Conservation (phyloP, 2,797 vertebrate genomes). For the Muscicapa comitata region DNA sequence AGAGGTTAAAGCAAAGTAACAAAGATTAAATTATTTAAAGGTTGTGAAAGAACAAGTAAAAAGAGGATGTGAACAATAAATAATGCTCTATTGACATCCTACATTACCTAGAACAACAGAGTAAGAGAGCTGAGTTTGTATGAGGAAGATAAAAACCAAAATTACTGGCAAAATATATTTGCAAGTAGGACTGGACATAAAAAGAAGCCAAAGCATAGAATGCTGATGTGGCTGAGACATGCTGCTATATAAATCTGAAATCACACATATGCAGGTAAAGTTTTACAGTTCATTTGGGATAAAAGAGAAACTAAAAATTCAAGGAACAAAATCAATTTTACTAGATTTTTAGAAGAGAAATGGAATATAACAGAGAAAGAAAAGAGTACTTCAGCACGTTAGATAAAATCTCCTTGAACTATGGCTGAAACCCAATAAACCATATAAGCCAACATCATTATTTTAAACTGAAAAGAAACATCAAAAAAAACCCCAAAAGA, state of each 20-base stretch:
- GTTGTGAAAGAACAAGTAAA: neutral
- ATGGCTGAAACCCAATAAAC: neutral
- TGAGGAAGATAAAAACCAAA: neutral
- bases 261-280: neutral
- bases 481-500: fast-evolving
- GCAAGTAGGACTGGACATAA: neutral
- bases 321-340: neutral
- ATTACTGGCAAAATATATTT: neutral
- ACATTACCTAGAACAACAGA: neutral
- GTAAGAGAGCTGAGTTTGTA: neutral
- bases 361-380: neutral
- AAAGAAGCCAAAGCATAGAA: neutral
- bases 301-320: neutral
- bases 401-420: neutral
- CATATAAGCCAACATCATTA: neutral
- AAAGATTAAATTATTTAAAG: neutral
- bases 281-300: neutral
- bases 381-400: neutral
- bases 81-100: neutral
- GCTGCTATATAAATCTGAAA: neutral
- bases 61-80: neutral
- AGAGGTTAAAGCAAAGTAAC: neutral
- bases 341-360: neutral
- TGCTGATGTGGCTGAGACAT: neutral
- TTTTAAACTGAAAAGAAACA: neutral